Base-by-base conservation (phyloP, 2,113 vertebrate species). In the Kobus ellipsiprymnus region DNA sequence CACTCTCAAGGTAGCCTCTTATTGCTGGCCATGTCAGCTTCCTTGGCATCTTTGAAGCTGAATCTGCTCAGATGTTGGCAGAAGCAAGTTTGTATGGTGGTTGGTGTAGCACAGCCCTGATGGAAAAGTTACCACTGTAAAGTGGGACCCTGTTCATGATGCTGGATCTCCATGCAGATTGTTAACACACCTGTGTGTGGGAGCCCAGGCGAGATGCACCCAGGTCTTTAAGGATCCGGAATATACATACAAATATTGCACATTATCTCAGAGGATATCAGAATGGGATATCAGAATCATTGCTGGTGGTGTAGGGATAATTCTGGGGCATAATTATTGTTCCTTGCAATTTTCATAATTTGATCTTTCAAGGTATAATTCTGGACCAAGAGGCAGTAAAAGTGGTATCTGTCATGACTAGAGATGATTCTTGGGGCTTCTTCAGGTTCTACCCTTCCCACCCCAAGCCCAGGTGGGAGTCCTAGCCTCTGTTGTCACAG, bases 61-160 rank as follows among this genome's bases (percentile, higher is more conserved):
- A 86, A 46, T 87, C 82, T 92, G n/a, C 57, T 33, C 74, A 74
- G 48, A 40, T 97, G 12, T 95, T 96, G 88, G 92, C 92, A 98
- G 83, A 93, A 98, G 36, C 91, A 90, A 55, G 59, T 96, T 97
- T 7, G 5, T 93, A 55, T 40, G 93, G 92, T 89, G 64, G 77
- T 95, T 55, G 97, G n/a, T 25, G 27, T 5, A 21, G 46, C 82
- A 62, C 0, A 2, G 74, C 48, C 46, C 25, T 94, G 91, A 85
- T 27, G 6, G 30, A 57, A 16, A 95, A 87, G 57, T 10, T 0
- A 71, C 91, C 52, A 93, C 90, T 81, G 10, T 88, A 48, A 13
- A 77, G 86, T 48, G 71, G 50, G 59, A 2, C 87, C 89, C 54
- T 77, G 6, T 55, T 94, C 15, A 12, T 50, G 78, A 50, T 33